phyloP scores from a whole-genome alignment of 2,888 invertebrate species.

The Drosophila anomalata region DNA sequence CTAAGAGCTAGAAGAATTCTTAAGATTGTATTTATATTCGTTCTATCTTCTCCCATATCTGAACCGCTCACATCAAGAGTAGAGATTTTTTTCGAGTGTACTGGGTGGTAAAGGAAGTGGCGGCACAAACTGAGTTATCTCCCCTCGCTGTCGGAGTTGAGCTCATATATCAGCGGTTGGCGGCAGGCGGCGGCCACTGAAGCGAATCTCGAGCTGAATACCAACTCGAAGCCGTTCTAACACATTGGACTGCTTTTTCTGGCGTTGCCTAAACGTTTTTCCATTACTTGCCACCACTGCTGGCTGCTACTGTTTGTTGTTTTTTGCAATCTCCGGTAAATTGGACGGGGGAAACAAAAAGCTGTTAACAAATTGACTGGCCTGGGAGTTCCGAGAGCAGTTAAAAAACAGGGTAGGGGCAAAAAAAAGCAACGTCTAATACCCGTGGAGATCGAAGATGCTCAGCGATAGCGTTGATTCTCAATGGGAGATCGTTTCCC shows the following conservation, averaged over 20 bases:
- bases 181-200: constrained; percentile 69
- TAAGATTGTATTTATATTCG: too few species aligned
- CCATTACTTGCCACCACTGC: constrained; percentile 52
- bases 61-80: not conserved
- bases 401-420: constrained; percentile 8
- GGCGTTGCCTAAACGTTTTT: constrained; percentile 65
- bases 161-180: constrained; percentile 65
- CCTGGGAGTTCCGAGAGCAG: constrained; percentile 22
- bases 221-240: constrained; percentile 73
- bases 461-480: constrained; percentile 55
- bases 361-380: constrained; percentile 73
- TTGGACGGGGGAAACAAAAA: constrained; percentile 65
- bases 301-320: constrained; percentile 30
- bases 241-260: constrained; percentile 48
- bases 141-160: constrained; percentile 29
- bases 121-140: constrained; percentile 63
- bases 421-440: not conserved
- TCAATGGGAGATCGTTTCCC: constrained; percentile 38
- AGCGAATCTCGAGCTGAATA: constrained; percentile 60
- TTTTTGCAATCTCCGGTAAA: constrained; percentile 75
- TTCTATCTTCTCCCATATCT: too few species aligned
- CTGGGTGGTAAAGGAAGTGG: constrained; percentile 26
- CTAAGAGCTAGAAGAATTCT: too few species aligned
- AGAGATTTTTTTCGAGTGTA: not conserved
- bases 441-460: constrained; percentile 49